Evolutionary conservation across 2,113 vertebrate genomes (phyloP).

Genomic region (Malurus melanocephalus): DNA sequence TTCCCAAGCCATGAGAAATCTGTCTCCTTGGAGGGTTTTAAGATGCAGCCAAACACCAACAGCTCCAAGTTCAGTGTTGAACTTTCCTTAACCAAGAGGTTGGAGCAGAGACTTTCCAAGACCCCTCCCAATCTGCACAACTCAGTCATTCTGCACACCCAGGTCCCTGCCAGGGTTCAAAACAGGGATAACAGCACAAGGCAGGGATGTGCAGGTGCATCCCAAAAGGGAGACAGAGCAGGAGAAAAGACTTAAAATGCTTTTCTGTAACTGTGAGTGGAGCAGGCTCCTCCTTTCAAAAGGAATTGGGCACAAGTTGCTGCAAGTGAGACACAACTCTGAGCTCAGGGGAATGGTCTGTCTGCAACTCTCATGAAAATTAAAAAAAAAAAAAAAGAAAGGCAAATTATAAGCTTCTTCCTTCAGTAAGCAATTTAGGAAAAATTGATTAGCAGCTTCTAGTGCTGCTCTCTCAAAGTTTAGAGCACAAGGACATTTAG

Average conservation of each 20-base stretch:
- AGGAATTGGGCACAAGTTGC: background rate
- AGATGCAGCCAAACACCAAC: background rate
- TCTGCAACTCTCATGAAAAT: background rate
- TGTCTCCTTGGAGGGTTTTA: background rate
- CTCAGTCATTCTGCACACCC: background rate
- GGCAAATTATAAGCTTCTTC: background rate
- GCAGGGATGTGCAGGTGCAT: background rate
- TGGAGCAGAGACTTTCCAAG: background rate
- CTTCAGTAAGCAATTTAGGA: background rate
- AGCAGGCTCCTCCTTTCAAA: background rate
- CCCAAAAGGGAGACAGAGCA: background rate
- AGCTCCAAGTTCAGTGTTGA: background rate
- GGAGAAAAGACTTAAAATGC: background rate
- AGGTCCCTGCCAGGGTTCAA: background rate
- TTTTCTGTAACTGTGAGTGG: background rate
- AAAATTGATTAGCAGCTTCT: background rate
- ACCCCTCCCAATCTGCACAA: background rate
- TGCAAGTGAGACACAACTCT: background rate
- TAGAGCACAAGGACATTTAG: background rate
- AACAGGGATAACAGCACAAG: background rate
- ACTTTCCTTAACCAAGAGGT: background rate
- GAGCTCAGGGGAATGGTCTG: background rate
- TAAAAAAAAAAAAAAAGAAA: background rate
- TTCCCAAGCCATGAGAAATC: background rate
- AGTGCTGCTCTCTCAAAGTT: background rate